phyloP scores from a whole-genome alignment of 2,797 vertebrate species.

The Enteromius paludinosus region DNA sequence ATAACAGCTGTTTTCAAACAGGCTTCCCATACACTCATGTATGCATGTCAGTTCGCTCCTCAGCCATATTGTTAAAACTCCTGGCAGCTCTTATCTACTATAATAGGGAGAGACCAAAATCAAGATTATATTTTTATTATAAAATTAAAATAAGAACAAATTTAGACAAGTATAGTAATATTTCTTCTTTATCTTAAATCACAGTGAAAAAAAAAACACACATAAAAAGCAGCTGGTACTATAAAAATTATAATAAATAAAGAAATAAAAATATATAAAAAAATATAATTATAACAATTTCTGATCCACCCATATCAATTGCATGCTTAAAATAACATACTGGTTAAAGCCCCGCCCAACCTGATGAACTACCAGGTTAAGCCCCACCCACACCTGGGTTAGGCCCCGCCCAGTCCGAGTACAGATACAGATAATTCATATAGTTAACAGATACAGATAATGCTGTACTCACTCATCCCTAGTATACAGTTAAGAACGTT shows the following conservation, averaged over 20 bases:
- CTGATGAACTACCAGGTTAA: no score
- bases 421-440: no score
- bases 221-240: neutral
- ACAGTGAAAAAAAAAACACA: neutral
- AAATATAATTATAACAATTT: no score
- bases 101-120: neutral
- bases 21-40: neutral
- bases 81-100: neutral
- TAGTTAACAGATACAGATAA: no score
- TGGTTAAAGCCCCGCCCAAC: no score
- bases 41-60: neutral
- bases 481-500: neutral
- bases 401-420: no score
- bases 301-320: no score
- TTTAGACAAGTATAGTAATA: neutral
- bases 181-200: neutral
- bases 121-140: neutral
- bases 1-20: neutral
- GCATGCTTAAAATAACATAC: no score
- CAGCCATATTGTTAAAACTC: neutral
- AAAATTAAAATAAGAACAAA: neutral
- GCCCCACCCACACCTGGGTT: no score
- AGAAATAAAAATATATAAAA: no score
- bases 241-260: no score
- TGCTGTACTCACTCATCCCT: no score